Base-by-base conservation (phyloP, 2,113 vertebrate genomes). In the Panurus biarmicus region DNA sequence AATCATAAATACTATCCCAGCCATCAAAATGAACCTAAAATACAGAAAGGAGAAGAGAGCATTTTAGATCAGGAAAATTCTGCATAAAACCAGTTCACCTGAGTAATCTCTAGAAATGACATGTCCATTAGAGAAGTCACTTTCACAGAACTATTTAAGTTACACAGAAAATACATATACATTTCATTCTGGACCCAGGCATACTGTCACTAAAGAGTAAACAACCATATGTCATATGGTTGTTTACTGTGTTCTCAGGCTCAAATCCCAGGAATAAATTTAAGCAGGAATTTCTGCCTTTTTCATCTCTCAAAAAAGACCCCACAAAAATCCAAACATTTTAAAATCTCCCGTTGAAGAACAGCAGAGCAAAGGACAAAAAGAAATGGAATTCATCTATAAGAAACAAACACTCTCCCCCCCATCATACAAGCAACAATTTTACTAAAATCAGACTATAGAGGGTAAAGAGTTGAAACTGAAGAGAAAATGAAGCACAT, bases 21-120 rank as follows among this genome's bases (percentile, higher is more conserved):
- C 98, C 98, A 84, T 98, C 98, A 94, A 98, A 98, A 95, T 98
- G 98, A 62, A 98, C 94, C 98, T 98, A 81, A 67, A 87, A 72
- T 24, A 10, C 38, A 42, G 87, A 84, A 75, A 42, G 19, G 71
- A 81, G 56, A 69, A 95, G 3, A 85, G 48, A 5, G 62, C 1
- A 78, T 42, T 83, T 81, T 22, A 85, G 51, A 48, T 80, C 14
- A 92, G 19, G 36, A 91, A 95, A 71, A 53, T 28, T 73, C 15
- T 66, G 16, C 25, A 5, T n/a, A 24, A 71, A 56, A 73, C 22
- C 23, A 24, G 23, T 56, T 74, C 75, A 44, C 28, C 22, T 26
- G 36, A 54, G 25, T 23, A 31, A 75, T 42, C n/a, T 53, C 36
- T 76, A 65, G 61, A 85, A 81, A 87, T 25, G 3, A 23, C 5